Conservation (phyloP, 2,113 vertebrate species). For the Brachypteracias leptosomus region DNA sequence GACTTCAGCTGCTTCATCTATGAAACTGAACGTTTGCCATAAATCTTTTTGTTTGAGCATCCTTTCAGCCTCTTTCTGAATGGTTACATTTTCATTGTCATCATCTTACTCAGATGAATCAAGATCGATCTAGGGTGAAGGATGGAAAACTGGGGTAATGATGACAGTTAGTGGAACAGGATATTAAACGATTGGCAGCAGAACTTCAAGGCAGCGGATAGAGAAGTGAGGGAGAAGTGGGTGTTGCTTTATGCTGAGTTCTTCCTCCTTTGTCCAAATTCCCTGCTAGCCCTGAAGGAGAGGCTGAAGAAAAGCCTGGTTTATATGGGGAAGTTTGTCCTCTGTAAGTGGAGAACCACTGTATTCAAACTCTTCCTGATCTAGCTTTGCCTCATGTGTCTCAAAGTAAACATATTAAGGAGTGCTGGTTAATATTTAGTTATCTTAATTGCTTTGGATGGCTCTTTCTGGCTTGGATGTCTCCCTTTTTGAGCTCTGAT, state of each 20-base stretch:
- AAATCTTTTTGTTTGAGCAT: conserved; percentile 32
- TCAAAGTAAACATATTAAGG: neutral
- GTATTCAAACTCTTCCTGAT: neutral
- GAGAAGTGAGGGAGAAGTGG: neutral
- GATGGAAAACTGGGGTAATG: conserved; percentile 32
- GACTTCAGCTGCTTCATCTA: conserved; percentile 39
- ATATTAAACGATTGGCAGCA: conserved; percentile 1
- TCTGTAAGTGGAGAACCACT: neutral
- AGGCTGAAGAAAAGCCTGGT: neutral
- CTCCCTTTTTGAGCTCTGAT: neutral
- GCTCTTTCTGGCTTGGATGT: neutral
- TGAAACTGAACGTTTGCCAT: neutral
- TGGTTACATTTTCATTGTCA: conserved; percentile 19
- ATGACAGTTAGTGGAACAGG: conserved; percentile 11
- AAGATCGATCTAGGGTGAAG: conserved; percentile 46
- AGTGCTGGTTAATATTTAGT: neutral
- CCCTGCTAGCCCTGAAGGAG: neutral
- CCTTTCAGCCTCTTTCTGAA: conserved; percentile 13
- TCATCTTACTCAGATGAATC: conserved; percentile 49
- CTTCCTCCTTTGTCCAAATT: neutral
- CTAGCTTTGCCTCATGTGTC: neutral
- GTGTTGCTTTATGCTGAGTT: neutral
- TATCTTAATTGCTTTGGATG: neutral
- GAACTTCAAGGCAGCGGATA: neutral
- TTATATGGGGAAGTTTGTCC: neutral